Percentiles rank a stretch among this genome's conserved stretches.
Evolutionary conservation across 2,888 invertebrate genomes (phyloP).

Genomic region (Tupiocoris notatus): DNA sequence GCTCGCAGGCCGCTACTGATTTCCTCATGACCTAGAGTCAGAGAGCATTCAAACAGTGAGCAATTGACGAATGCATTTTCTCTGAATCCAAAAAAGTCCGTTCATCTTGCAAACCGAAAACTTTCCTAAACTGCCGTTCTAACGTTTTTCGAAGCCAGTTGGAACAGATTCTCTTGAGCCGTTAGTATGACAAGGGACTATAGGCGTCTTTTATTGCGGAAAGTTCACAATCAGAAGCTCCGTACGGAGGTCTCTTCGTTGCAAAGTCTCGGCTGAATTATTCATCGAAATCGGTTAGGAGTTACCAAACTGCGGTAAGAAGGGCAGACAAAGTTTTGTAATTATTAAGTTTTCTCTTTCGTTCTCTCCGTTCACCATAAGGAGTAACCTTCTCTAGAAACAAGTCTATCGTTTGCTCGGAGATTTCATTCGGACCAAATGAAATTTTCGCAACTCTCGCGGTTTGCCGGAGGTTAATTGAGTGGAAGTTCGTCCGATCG

Average conservation of each 20-base stretch:
- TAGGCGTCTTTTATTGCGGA: slow-evolving; percentile 20
- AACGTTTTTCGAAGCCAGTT: too few species aligned
- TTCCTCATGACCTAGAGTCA: too few species aligned
- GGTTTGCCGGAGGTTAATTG: not conserved
- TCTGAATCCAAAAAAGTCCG: too few species aligned
- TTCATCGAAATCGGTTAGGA: slow-evolving; percentile 22
- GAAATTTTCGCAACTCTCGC: not conserved
- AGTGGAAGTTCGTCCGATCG: not conserved
- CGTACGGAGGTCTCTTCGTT: not conserved
- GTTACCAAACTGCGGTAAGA: not conserved
- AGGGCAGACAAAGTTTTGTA: not conserved
- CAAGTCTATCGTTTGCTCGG: not conserved
- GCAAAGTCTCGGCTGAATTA: slow-evolving; percentile 1
- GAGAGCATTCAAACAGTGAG: too few species aligned
- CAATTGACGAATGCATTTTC: too few species aligned
- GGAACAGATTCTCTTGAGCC: too few species aligned
- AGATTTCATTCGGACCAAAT: not conserved
- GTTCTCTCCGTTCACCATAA: not conserved
- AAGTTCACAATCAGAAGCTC: slow-evolving; percentile 7
- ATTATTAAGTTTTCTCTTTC: not conserved
- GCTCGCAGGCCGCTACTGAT: too few species aligned
- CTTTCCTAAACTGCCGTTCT: too few species aligned
- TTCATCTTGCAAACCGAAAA: too few species aligned
- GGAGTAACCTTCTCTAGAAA: not conserved
- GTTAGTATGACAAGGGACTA: too few species aligned